Conservation (phyloP, 1,140 invertebrate genomes). For the Dreissena rostriformis region DNA sequence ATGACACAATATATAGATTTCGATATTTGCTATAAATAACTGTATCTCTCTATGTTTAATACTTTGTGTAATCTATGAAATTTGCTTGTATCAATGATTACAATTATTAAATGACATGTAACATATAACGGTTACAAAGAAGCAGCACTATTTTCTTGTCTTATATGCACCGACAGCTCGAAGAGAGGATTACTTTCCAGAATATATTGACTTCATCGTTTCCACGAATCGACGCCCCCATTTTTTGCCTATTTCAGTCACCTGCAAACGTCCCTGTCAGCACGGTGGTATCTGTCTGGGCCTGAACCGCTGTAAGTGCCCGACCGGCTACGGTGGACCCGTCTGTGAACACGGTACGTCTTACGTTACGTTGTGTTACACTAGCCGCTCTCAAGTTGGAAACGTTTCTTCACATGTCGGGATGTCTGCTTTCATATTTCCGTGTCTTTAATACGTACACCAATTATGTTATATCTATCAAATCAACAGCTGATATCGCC, state of each 20-base stretch:
- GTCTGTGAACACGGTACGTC: constrained; percentile 73
- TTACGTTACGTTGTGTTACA: not conserved
- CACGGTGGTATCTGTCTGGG: constrained; percentile 80
- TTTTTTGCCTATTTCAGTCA: constrained; percentile 42
- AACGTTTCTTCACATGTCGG: not conserved
- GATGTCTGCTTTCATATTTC: not conserved
- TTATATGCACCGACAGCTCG: no score
- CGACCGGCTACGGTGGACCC: constrained; percentile 75
- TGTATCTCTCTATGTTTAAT: no score
- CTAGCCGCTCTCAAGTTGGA: not conserved
- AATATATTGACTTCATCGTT: no score
- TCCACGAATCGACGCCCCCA: no score
- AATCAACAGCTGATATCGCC: not conserved
- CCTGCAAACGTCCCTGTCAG: constrained; percentile 75
- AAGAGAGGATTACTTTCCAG: no score
- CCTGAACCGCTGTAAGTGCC: constrained; percentile 79
- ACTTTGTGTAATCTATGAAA: no score
- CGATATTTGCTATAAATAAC: no score
- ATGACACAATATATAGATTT: no score
- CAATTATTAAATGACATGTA: no score
- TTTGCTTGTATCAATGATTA: no score
- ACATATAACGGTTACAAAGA: no score
- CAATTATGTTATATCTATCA: not conserved
- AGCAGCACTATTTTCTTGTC: no score
- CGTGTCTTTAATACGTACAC: not conserved